Conservation (phyloP, 1,140 invertebrate species). For the Pentalonia nigronervosa region DNA sequence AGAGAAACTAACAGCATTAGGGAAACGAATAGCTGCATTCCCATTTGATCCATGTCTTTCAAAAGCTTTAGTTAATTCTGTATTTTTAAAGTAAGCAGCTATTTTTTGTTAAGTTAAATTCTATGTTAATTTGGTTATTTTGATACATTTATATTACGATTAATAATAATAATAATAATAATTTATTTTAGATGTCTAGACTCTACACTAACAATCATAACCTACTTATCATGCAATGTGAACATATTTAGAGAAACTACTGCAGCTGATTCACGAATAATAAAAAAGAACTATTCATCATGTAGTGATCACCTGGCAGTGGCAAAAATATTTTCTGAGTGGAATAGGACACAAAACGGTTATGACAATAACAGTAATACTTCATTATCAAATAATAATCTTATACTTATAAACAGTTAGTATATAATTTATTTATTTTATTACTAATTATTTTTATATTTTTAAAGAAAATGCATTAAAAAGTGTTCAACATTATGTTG, state of each 20-base stretch:
- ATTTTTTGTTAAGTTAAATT: slow-evolving; percentile 17
- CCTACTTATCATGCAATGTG: slow-evolving; percentile 62
- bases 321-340: slow-evolving; percentile 66
- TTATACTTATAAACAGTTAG: slow-evolving; percentile 58
- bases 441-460: neutral
- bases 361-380: neutral
- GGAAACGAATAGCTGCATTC: slow-evolving; percentile 67
- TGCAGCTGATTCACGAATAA: slow-evolving; percentile 62
- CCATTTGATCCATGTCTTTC: slow-evolving; percentile 68
- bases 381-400: slow-evolving; percentile 15
- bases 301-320: slow-evolving; percentile 69
- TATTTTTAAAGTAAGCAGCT: slow-evolving; percentile 66
- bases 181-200: slow-evolving; percentile 64
- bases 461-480: neutral
- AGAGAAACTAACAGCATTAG: slow-evolving; percentile 70
- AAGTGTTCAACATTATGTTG: neutral
- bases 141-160: neutral
- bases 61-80: slow-evolving; percentile 67
- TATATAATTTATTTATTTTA: slow-evolving; percentile 60
- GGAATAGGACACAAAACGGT: slow-evolving; percentile 62
- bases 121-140: neutral
- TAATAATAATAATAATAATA: neutral
- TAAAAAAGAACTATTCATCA: slow-evolving; percentile 66
- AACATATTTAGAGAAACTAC: slow-evolving; percentile 63
- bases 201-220: slow-evolving; percentile 64